Evolutionary conservation across 2,888 invertebrate genomes (phyloP).

Genomic region (Pheosia tremula): DNA sequence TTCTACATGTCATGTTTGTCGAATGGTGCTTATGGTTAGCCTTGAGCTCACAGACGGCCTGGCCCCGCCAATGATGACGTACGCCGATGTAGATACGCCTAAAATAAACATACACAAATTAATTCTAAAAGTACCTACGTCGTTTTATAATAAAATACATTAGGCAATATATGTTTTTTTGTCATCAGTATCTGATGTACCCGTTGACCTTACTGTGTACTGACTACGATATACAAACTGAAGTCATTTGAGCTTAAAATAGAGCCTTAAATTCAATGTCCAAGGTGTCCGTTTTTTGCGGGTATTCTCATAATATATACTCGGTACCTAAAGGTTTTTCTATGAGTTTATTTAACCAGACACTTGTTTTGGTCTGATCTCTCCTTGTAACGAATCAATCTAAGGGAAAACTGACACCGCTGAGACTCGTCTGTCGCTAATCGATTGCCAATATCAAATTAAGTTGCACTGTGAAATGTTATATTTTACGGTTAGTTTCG

Average conservation of each 20-base stretch:
- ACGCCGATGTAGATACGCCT: constrained; percentile 43
- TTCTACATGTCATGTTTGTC: constrained; percentile 23
- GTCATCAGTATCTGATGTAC: constrained; percentile 29
- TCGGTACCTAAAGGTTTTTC: constrained; percentile 40
- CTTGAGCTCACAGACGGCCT: constrained; percentile 65
- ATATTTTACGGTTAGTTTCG: constrained; percentile 47
- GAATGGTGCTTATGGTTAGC: constrained; percentile 34
- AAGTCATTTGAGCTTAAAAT: constrained; percentile 16
- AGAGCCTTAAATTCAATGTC: constrained; percentile 26
- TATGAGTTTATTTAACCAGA: constrained; percentile 45
- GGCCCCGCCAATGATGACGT: constrained; percentile 55
- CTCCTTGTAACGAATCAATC: constrained; percentile 56
- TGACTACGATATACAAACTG: constrained; percentile 18
- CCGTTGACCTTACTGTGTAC: constrained; percentile 41
- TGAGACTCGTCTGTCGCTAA: constrained; percentile 53
- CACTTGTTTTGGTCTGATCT: constrained; percentile 45
- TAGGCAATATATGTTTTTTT: constrained; percentile 26
- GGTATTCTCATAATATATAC: constrained; percentile 26
- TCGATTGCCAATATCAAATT: constrained; percentile 65
- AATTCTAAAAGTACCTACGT: constrained; percentile 26
- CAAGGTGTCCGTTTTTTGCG: constrained; percentile 19
- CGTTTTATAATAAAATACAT: constrained; percentile 17
- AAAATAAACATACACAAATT: constrained; percentile 46
- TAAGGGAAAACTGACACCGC: constrained; percentile 55
- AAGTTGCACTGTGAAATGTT: constrained; percentile 49